phyloP scores from a whole-genome alignment of 2,888 invertebrate genomes.

The Phyto melanocephala region DNA sequence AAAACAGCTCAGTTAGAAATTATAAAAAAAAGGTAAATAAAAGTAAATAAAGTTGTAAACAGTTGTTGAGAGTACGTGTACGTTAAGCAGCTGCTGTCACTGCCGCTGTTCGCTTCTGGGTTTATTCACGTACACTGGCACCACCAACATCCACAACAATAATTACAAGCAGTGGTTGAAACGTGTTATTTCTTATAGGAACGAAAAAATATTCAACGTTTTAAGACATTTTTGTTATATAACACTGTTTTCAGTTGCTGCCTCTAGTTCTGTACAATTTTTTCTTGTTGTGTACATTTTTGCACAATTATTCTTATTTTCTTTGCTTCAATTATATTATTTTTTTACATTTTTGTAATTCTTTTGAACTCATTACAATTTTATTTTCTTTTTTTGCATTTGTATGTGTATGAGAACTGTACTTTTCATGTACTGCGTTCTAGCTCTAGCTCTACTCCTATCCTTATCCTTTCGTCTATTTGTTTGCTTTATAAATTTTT shows the following conservation, averaged over 20 bases:
- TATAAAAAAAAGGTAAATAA: neutral
- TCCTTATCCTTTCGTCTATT: conserved; percentile 11
- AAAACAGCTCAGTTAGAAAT: conserved; percentile 36
- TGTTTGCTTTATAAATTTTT: conserved; percentile 42
- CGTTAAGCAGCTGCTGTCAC: neutral
- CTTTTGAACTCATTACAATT: conserved; percentile 47
- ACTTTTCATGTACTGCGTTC: neutral
- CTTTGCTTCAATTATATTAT: neutral
- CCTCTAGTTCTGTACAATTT: neutral
- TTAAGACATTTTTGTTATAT: neutral
- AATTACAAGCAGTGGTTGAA: neutral
- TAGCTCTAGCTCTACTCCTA: neutral
- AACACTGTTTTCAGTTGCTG: neutral
- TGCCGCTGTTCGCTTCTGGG: neutral
- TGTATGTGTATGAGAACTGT: neutral
- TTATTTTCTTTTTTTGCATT: conserved; percentile 25
- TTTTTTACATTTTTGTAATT: conserved; percentile 24
- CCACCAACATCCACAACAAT: neutral
- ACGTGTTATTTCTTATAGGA: neutral
- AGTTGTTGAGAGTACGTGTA: conserved; percentile 1
- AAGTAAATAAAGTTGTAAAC: conserved; percentile 31
- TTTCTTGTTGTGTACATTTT: neutral
- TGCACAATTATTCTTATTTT: conserved; percentile 1
- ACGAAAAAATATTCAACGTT: neutral
- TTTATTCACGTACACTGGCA: neutral